A percentile compares a stretch with the other conserved stretches of the same genome.
Conservation (phyloP, 2,888 invertebrate genomes). For the Drosophila greeni region DNA sequence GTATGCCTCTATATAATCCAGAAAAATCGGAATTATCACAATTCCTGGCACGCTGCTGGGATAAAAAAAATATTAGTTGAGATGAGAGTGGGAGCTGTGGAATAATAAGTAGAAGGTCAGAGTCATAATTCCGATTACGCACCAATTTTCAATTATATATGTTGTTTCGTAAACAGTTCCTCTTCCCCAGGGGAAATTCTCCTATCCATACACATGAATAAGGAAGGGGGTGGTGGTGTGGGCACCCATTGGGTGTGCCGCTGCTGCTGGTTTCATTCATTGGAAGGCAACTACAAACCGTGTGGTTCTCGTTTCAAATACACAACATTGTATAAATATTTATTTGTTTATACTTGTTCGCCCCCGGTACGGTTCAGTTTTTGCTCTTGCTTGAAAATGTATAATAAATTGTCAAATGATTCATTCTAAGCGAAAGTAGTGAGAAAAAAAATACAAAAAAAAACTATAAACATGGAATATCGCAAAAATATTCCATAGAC, state of each 20-base stretch:
- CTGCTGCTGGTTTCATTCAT: constrained; percentile 17
- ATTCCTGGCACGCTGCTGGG: not conserved
- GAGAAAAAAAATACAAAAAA: constrained; percentile 12
- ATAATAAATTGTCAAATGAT: constrained; percentile 43
- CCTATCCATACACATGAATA: constrained; percentile 5
- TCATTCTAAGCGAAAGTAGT: constrained; percentile 25
- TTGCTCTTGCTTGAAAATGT: constrained; percentile 11
- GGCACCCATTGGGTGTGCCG: constrained; percentile 17
- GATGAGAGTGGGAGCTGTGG: constrained; percentile 9
- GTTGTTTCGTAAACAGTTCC: constrained; percentile 34
- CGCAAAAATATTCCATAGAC: constrained; percentile 31
- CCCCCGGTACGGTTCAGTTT: constrained; percentile 4
- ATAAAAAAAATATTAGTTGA: constrained; percentile 5
- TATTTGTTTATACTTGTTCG: constrained; percentile 26
- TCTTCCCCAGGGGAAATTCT: constrained; percentile 14
- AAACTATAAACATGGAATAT: constrained; percentile 19
- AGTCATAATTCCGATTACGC: constrained; percentile 34
- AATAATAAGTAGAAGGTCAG: constrained; percentile 4
- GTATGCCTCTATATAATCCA: not conserved
- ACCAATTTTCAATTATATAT: constrained; percentile 36
- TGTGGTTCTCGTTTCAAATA: constrained; percentile 31
- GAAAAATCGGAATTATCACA: not conserved
- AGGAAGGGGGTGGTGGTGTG: constrained; percentile 2
- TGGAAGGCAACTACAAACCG: constrained; percentile 28
- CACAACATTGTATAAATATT: constrained; percentile 35